Evolutionary conservation across 2,797 vertebrate genomes (phyloP).

Genomic region (Zalophus californianus): DNA sequence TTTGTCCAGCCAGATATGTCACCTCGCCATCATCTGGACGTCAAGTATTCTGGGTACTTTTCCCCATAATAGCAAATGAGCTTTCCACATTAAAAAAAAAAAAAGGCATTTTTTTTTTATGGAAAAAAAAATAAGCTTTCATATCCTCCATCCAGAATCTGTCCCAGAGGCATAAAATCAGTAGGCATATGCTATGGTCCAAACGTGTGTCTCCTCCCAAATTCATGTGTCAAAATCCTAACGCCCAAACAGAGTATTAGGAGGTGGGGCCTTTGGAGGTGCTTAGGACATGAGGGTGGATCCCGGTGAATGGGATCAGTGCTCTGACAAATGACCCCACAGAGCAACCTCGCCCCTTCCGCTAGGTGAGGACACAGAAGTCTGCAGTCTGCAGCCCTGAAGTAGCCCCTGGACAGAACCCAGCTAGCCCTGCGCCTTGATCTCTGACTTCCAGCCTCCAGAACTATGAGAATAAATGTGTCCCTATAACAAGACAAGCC

Average conservation of each 20-base stretch:
- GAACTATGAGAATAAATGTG: background rate
- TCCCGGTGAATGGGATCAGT: background rate
- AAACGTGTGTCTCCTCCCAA: background rate
- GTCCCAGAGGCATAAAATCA: background rate
- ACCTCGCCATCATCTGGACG: accelerated
- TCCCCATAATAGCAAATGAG: background rate
- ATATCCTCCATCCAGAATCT: background rate
- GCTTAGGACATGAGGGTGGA: background rate
- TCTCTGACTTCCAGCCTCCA: background rate
- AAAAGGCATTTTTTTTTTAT: background rate
- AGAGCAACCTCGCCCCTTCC: background rate
- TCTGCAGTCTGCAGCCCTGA: background rate
- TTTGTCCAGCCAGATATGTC: background rate
- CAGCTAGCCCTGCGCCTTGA: background rate
- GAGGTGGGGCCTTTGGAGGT: background rate
- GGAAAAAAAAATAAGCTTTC: background rate
- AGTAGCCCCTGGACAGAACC: background rate
- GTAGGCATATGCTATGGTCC: background rate
- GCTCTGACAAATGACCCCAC: background rate
- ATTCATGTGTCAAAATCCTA: background rate
- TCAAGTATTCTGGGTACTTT: background rate
- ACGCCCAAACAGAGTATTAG: background rate
- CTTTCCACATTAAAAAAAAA: background rate
- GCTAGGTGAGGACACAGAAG: background rate
- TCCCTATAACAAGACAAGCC: background rate